phyloP scores from a whole-genome alignment of 53 echinoderm and acorn worm genomes.

The Apostichopus leukothele region DNA sequence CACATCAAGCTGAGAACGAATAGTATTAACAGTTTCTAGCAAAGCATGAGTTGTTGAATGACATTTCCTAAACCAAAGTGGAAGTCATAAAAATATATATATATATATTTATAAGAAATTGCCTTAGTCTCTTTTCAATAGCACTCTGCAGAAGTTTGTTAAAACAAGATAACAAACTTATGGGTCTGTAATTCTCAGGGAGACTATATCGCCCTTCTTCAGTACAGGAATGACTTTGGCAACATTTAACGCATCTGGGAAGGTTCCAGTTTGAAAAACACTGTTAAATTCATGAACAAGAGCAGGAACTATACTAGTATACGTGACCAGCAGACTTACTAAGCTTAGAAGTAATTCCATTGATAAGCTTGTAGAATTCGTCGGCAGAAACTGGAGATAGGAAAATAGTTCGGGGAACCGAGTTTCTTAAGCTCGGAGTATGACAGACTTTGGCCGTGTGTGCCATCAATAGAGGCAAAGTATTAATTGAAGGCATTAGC shows the following conservation, averaged over 20 bases:
- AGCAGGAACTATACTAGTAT: background rate
- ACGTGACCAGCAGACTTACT: no score
- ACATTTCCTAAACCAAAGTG: background rate
- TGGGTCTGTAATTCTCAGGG: slow-evolving; percentile 23
- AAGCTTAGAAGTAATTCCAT: no score
- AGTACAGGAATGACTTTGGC: slow-evolving; percentile 1
- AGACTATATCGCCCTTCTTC: background rate
- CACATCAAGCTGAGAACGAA: no score
- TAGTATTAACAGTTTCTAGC: no score
- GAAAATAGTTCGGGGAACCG: no score
- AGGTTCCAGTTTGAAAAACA: background rate
- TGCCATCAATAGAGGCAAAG: no score
- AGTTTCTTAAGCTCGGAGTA: no score
- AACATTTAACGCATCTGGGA: background rate
- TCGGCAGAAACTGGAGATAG: no score
- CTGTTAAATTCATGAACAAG: slow-evolving; percentile 3
- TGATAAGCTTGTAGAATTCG: no score
- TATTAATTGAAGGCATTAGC: no score
- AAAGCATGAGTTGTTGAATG: no score
- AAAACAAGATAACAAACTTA: slow-evolving; percentile 3
- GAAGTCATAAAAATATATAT: background rate
- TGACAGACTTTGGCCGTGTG: no score
- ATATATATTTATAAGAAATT: background rate
- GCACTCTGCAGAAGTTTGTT: background rate
- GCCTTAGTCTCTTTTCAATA: background rate